Base-by-base conservation (phyloP, 2,888 invertebrate genomes). In the Idaea straminata region DNA sequence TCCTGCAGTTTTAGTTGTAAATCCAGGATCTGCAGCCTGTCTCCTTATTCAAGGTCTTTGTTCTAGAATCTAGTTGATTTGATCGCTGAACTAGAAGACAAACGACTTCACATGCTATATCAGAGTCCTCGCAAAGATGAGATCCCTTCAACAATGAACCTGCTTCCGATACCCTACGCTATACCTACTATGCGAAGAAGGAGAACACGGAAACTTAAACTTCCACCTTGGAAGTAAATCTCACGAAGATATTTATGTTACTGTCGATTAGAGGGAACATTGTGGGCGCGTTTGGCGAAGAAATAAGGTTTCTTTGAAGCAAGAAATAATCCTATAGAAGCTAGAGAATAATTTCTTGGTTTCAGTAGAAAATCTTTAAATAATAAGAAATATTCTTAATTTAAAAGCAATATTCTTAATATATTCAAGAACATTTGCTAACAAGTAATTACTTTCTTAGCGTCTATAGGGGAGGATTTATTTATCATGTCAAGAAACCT, bases 31-130 rank as follows among this genome's bases (percentile, higher is more conserved):
- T 3, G 47, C 10, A 47, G 47, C 3, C 10, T 47, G 13, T 47
- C 10, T 36, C 6, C 36, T 36, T 47, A 47, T 13, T 13, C 10
- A 47, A 13, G 15, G 13, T 1, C 13, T 60, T 60, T 15, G 73
- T 81, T 81, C 67, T 79, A 90, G 89, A 85, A 86, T 65, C 70
- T 88, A 66, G 77, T 86, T 64, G 74, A 86, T 64, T 81, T 85
- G 59, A 83, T 88, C 68, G 82, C 73, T 47, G 75, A 80, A 69
- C 78, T 74, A 64, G 73, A 83, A 63, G 82, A 86, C 59, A 80
- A 81, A 63, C 79, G 74, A 68, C 64, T 88, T 64, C 74, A 72
- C 69, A 62, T 83, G 35, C 68, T 88, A 36, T 84, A 75, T 69
- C 70, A 73, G 66, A 84, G 78, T 68, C 80, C 83, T 35, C 67